These are phyloP conservation scores for Phoxinus phoxinus DNA, from an alignment of 2,113 vertebrate species.

Conservation along the genomic window DNA sequence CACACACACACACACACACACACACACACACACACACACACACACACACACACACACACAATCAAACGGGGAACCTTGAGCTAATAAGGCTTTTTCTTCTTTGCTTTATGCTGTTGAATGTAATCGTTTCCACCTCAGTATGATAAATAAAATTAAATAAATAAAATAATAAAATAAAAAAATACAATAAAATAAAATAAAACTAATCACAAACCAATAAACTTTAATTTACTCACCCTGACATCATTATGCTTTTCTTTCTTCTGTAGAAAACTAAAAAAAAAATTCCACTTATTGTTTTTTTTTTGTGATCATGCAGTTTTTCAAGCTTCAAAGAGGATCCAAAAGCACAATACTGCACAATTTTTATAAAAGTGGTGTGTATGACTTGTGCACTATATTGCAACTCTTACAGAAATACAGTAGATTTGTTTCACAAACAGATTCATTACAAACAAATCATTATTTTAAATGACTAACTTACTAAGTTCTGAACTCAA, in stretches of 20 bases:
- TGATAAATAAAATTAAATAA: slow-evolving; percentile 9
- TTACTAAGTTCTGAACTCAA: neutral
- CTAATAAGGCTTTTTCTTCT: slow-evolving; percentile 48
- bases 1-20: neutral
- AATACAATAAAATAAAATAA: neutral
- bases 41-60: slow-evolving; percentile 4
- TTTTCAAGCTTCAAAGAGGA: neutral
- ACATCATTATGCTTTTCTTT: no score
- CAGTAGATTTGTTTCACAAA: neutral
- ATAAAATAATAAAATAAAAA: neutral
- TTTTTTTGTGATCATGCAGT: neutral
- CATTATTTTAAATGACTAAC: neutral
- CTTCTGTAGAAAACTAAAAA: no score
- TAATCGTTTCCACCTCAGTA: slow-evolving; percentile 49
- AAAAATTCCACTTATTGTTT: no score
- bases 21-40: no score
- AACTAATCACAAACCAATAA: no score
- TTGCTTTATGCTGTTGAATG: slow-evolving; percentile 37
- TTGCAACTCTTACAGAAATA: neutral
- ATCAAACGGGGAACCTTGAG: slow-evolving; percentile 53
- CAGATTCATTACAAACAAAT: neutral
- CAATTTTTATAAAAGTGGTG: neutral
- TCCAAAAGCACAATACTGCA: neutral
- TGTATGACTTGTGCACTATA: neutral
- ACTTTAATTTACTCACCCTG: no score